phyloP scores from a whole-genome alignment of 2,797 vertebrate genomes.

The Eurystomus glaucurus region DNA sequence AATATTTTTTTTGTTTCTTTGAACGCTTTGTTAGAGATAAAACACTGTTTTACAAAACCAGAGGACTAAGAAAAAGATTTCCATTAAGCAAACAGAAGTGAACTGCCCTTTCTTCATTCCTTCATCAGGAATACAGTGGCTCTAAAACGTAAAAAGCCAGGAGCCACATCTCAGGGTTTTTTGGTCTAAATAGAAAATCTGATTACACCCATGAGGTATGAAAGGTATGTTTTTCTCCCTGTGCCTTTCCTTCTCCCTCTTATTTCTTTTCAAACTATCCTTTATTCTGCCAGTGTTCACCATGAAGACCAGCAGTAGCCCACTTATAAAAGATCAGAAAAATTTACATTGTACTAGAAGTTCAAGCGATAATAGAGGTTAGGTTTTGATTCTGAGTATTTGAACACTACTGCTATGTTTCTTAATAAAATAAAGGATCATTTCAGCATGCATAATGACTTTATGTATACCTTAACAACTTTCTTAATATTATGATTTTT shows the following conservation, averaged over 20 bases:
- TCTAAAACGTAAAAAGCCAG: not conserved
- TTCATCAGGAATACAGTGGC: not conserved
- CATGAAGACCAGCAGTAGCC: not conserved
- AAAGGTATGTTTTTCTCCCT: not conserved
- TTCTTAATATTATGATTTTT: not conserved
- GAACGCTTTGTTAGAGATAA: not conserved
- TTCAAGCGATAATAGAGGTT: not conserved
- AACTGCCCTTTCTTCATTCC: not conserved
- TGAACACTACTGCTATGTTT: not conserved
- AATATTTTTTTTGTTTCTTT: not conserved
- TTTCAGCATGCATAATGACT: not conserved
- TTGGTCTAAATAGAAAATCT: not conserved
- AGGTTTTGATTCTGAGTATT: not conserved
- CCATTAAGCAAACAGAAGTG: not conserved
- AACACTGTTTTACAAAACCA: not conserved
- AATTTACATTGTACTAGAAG: not conserved
- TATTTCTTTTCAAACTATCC: not conserved
- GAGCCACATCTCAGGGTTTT: not conserved
- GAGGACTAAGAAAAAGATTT: not conserved
- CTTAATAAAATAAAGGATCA: not conserved
- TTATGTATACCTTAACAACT: not conserved
- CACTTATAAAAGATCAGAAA: not conserved
- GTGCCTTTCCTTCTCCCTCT: not conserved
- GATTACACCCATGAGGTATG: not conserved
- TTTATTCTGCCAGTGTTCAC: not conserved